Evolutionary conservation across 2,113 vertebrate genomes (phyloP), one percentile per base, ranked within the genome.

Genomic region (Dendropsophus ebraccatus): DNA sequence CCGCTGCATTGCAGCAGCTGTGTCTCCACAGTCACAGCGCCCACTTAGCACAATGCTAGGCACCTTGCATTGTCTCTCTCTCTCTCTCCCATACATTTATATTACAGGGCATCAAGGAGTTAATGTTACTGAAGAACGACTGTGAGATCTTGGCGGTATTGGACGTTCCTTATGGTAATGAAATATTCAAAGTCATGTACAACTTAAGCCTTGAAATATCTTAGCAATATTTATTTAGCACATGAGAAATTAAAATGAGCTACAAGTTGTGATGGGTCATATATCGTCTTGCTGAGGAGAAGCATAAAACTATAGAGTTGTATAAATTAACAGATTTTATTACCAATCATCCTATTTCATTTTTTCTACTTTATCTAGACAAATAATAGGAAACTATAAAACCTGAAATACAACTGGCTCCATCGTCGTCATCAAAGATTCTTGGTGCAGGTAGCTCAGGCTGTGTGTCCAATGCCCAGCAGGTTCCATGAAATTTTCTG

Each of bases 171-270:
- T 37, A n/a, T 41, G 32, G 19, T 37, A 37, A 70, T 70, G 17
- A 70, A 70, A 70, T 70, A 70, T 37, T 70, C 32, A 70, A 69
- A 30, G 14, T 32, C 28, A 30, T 30, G 60, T 30, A 30, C 60
- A 67, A 70, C 67, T 69, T 35, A 69, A 70, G 17, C 67, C 32
- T 70, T 70, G 65, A 70, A 70, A 41, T 70, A 70, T 70, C 16
- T 37, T 11, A 70, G 67, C 32, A 70, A 70, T 70, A 70, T 70
- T 70, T 70, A 23, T 37, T 37, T 70, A 70, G 67, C 67, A 70
- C 32, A 70, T 37, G 67, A 70, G 67, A 21, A 70, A 70, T 37
- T 35, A 70, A 70, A 70, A 37, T 41, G 32, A 70, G 30, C 30
- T 28, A 65, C 12, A 30, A 30, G 60, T 9, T 3, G 67, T 30